Base-by-base conservation (phyloP, 2,888 invertebrate species). In the Nemotelus nigrinus region DNA sequence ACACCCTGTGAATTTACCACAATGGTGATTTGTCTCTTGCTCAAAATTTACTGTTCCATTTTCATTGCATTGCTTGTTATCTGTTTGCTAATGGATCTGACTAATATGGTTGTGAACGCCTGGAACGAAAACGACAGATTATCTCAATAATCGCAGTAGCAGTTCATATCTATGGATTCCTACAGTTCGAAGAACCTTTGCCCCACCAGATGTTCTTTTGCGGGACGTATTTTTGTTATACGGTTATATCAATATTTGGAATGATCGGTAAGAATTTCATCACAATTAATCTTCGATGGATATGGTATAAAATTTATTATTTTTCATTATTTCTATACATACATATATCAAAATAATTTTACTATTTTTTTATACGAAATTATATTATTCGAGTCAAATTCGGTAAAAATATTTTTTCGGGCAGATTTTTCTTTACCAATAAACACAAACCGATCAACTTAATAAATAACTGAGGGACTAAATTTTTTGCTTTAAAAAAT, bases 161-260 rank as follows among this genome's bases (percentile, higher is more conserved):
- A 2, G 81, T 82, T 67, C 84, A 85, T 71, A 79, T 84, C 1
- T 58, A 78, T 10, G 85, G 84, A 5, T 83, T 84, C 47, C 10
- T 82, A 3, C 7, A 81, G 53, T 80, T 82, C n/a, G 64, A 70
- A 5, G 81, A 83, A 60, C 82, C 82, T 0, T 63, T 82, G 2
- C 82, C 82, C 1, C 83, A 84, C 80, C 78, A 82, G 7, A 80
- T 84, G 60, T 79, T 81, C 3, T 85, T 83, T 77, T 84, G 84
- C 74, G 83, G 83, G 2, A 82, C 83, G 3, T 85, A 83, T 60
- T 80, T 82, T 43, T 82, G 82, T 47, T 85, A 82, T 55, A 80
- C 82, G 3, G 8, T 83, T 3, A 80, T 83, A 7, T 81, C 83
- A 6, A 79, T 83, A 65, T 81, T 83, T n/a, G 83, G 83, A 47